A percentile compares a stretch with the other conserved stretches of the same genome.
These are phyloP conservation scores for Rhagoletis zephyria DNA, from an alignment of 1,140 invertebrate species.

Conservation along the genomic window DNA sequence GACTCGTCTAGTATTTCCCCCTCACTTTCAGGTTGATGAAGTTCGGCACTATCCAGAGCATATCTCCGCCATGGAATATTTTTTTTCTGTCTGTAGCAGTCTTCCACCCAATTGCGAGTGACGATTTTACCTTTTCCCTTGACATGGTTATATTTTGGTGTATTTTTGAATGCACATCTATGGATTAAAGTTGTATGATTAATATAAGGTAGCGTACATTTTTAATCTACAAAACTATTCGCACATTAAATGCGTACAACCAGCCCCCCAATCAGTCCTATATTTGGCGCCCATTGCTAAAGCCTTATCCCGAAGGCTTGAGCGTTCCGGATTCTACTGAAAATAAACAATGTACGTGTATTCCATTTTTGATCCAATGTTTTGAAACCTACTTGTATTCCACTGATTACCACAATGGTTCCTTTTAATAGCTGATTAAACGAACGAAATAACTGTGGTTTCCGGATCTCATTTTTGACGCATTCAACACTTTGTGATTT, in stretches of 20 bases:
- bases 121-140: slow-evolving; percentile 82
- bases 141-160: slow-evolving; percentile 88
- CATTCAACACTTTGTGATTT: neutral
- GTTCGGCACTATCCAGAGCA: slow-evolving; percentile 75
- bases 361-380: neutral
- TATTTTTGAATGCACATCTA: slow-evolving; percentile 91
- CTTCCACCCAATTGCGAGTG: slow-evolving; percentile 83
- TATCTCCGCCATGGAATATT: slow-evolving; percentile 83
- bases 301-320: slow-evolving; percentile 80
- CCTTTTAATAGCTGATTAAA: slow-evolving; percentile 78
- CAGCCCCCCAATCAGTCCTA: slow-evolving; percentile 81
- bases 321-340: slow-evolving; percentile 81
- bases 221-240: neutral
- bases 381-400: slow-evolving; percentile 75
- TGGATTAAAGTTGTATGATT: slow-evolving; percentile 60
- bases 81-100: slow-evolving; percentile 79
- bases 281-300: slow-evolving; percentile 86
- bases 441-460: slow-evolving; percentile 71
- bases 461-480: neutral
- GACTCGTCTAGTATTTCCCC: slow-evolving; percentile 74
- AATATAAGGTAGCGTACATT: neutral
- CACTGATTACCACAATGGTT: slow-evolving; percentile 87
- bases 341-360: neutral
- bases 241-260: slow-evolving; percentile 89
- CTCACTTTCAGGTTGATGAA: slow-evolving; percentile 74